Conservation (phyloP, 2,113 vertebrate genomes). For the Lutjanus erythropterus region DNA sequence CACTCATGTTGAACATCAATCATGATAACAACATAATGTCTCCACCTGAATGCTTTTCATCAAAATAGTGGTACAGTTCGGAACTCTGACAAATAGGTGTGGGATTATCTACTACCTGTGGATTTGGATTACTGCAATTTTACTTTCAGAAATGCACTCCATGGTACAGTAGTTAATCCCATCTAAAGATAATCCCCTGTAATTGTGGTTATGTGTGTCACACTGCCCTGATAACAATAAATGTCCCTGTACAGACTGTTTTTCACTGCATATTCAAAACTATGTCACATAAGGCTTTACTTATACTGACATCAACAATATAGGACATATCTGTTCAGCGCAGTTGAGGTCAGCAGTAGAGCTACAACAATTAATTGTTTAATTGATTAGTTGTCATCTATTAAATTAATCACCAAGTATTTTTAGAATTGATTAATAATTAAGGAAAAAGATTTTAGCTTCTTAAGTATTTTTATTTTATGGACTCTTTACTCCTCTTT, state of each 20-base stretch:
- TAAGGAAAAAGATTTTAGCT: too few species aligned
- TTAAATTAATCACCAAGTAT: too few species aligned
- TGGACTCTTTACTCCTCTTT: too few species aligned
- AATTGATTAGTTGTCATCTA: too few species aligned
- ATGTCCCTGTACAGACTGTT: conserved; percentile 13
- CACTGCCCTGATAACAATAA: conserved; percentile 46
- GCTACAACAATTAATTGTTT: too few species aligned
- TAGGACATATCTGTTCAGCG: conserved; percentile 7
- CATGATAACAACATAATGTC: conserved; percentile 46
- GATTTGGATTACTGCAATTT: conserved; percentile 68
- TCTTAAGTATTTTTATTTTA: too few species aligned
- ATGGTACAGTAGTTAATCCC: conserved; percentile 63
- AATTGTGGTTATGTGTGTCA: conserved; percentile 67
- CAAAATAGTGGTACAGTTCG: conserved; percentile 55
- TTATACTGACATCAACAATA: conserved; percentile 4
- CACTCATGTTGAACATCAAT: conserved; percentile 5
- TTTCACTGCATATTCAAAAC: conserved; percentile 23
- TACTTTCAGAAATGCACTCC: conserved; percentile 68
- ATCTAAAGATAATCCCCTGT: conserved; percentile 68
- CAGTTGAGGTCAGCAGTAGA: conserved; percentile 30
- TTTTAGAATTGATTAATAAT: too few species aligned
- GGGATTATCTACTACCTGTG: conserved; percentile 69
- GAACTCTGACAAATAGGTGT: conserved; percentile 58
- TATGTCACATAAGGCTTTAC: conserved; percentile 20
- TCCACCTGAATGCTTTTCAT: conserved; percentile 54